A percentile compares a stretch with the other conserved stretches of the same genome.
phyloP scores from a whole-genome alignment of 2,797 vertebrate species.

The Cyprinodon diabolis region DNA sequence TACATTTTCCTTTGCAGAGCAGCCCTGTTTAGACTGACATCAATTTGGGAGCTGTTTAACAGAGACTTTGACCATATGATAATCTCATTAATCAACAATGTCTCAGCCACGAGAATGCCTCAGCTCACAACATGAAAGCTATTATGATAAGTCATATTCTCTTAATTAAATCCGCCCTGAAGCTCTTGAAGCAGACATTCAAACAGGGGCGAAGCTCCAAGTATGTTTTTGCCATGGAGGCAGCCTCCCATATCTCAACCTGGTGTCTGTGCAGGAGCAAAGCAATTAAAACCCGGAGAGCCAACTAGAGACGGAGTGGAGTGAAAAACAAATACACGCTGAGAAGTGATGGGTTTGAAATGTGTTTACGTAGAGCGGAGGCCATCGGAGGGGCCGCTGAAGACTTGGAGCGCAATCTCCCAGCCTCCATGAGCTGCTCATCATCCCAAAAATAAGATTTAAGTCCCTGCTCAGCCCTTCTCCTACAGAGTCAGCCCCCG shows the following conservation, averaged over 20 bases:
- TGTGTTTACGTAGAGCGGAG: slow-evolving; percentile 47
- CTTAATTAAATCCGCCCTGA: slow-evolving; percentile 70
- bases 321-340: slow-evolving; percentile 44
- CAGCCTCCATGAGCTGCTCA: slow-evolving; percentile 28
- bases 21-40: neutral
- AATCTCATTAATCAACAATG: slow-evolving; percentile 70
- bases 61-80: slow-evolving; percentile 39
- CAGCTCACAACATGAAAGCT: slow-evolving; percentile 49
- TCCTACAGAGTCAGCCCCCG: slow-evolving; percentile 51
- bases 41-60: slow-evolving; percentile 19
- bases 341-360: slow-evolving; percentile 54
- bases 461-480: slow-evolving; percentile 51
- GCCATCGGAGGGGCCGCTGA: slow-evolving; percentile 23
- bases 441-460: slow-evolving; percentile 67
- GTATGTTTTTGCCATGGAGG: slow-evolving; percentile 23
- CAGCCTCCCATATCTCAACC: slow-evolving; percentile 47
- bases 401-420: slow-evolving; percentile 16
- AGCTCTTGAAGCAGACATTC: slow-evolving; percentile 47
- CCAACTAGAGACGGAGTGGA: slow-evolving; percentile 9
- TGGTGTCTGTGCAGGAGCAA: slow-evolving; percentile 56
- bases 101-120: slow-evolving; percentile 20
- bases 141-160: slow-evolving; percentile 64
- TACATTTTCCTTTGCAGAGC: slow-evolving; percentile 6
- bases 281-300: slow-evolving; percentile 63
- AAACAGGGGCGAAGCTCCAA: slow-evolving; percentile 19